Evolutionary conservation across 2,113 vertebrate species (phyloP), one percentile per base, ranked within the genome.

Genomic region (Cyanoramphus novaezelandiae): DNA sequence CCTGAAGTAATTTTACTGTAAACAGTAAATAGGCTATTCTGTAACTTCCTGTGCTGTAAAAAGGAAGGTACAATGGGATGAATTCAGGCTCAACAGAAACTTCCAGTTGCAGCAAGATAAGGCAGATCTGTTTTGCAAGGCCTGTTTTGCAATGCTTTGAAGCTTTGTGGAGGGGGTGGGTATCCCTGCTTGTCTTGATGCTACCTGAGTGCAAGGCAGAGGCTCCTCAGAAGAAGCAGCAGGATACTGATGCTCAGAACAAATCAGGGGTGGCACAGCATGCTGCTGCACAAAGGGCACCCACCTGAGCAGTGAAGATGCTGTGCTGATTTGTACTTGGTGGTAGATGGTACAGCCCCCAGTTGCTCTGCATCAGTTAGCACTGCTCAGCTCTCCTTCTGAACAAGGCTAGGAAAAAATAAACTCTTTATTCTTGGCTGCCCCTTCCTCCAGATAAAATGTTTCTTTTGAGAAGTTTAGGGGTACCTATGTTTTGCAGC

Each of bases 401-500:
- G 27, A 52, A 37, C 0, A 4, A 59, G 31, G 8, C 3, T 18
- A 55, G 33, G 13, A 10, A 80, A 84, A 46, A 10, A 3, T 0
- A 2, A 33, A 4, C 5, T 21, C 29, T 72, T 86, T 72, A 43
- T 39, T 60, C 2, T 7, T 1, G 3, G 3, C 12, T 10, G 3
- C 5, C 5, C 9, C 13, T 70, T 57, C 1, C 18, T 20, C 7
- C 12, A 65, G 5, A 39, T 28, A 31, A 87, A 68, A 55, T 16
- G 1, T 29, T 81, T 71, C 17, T 53, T 82, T 72, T 62, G 17
- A 68, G 55, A 39, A 17, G 10, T 63, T 68, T 10, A 37, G 5
- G 21, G 10, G 4, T 70, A 33, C 16, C 13, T 27, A 1, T 13
- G 4, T 62, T 91, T 47, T 71, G n/a, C 23, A 87, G 52, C 28